Base-by-base conservation (phyloP, 2,888 invertebrate genomes). In the Aelia acuminata region DNA sequence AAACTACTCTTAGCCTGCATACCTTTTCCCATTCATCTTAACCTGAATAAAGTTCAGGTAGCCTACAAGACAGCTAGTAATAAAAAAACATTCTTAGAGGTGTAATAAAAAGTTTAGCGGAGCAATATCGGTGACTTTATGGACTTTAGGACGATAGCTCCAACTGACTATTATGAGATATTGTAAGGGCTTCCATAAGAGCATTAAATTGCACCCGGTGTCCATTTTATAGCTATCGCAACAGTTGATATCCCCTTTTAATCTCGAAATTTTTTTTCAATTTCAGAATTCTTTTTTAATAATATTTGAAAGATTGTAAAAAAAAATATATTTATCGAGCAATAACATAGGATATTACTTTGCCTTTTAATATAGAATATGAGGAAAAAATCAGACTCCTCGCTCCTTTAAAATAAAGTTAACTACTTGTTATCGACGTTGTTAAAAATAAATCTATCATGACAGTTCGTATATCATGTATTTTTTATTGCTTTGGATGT, bases 61-160 rank as follows among this genome's bases (percentile, higher is more conserved):
- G n/a, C 11, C 20, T 39, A 80, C 43, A 80, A 80, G 80, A 47
- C 80, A n/a, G n/a, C 10, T 13, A 47, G 39, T 75, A 22, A 75
- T 75, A 43, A 80, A 80, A n/a, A 20, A 80, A 39, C 43, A 39
- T 80, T 47, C 43, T 80, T 47, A 47, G 13, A n/a, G 80, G 22
- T 80, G 15, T 43, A 39, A 35, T 43, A 80, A 80, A 80, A 80
- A 80, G 80, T 80, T 80, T 15, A 43, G 43, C 3, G 35, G 43
- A n/a, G 80, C 43, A 80, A 80, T 80, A 80, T 80, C 80, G 43
- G 80, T 43, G n/a, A 80, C 43, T 80, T 80, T 80, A 80, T 22
- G 75, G 22, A 15, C 39, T 75, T 75, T 22, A n/a, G 80, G n/a
- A 22, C n/a, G 80, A 80, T 80, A 47, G 80, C 35, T 43, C n/a